phyloP scores from a whole-genome alignment of 2,797 vertebrate species.

The Gadopsis marmoratus region DNA sequence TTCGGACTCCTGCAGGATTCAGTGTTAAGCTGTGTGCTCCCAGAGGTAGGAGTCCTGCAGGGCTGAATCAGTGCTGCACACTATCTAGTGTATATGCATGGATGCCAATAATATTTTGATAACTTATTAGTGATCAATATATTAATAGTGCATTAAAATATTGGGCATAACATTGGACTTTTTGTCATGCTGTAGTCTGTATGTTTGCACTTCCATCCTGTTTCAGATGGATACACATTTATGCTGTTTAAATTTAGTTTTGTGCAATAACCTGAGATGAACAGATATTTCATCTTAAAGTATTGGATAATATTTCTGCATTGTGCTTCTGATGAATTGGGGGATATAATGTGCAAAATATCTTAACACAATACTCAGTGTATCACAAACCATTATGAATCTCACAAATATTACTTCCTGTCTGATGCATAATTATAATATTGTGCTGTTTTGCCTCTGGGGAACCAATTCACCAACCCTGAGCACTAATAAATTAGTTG shows the following conservation, averaged over 20 bases:
- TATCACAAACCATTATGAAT: background rate
- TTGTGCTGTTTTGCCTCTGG: background rate
- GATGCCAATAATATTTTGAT: background rate
- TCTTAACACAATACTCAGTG: background rate
- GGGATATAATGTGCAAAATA: background rate
- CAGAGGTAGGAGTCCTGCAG: slow-evolving; percentile 35
- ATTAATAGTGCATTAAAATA: background rate
- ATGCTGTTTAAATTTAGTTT: background rate
- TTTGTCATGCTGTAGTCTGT: background rate
- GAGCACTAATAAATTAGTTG: background rate
- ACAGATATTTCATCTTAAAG: background rate
- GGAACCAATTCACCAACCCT: background rate
- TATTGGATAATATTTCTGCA: background rate
- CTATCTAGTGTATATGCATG: background rate
- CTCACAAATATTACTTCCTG: background rate
- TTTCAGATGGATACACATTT: background rate
- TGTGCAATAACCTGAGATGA: background rate
- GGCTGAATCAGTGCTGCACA: background rate
- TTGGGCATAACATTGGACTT: background rate
- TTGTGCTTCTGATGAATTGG: background rate
- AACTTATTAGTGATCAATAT: background rate
- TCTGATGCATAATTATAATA: background rate
- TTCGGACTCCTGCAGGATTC: slow-evolving; percentile 20
- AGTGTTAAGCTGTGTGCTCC: background rate
- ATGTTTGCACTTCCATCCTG: background rate